Percentiles rank a stretch among this genome's conserved stretches.
phyloP scores from a whole-genome alignment of 1,140 invertebrate genomes.

The Papilio polytes region DNA sequence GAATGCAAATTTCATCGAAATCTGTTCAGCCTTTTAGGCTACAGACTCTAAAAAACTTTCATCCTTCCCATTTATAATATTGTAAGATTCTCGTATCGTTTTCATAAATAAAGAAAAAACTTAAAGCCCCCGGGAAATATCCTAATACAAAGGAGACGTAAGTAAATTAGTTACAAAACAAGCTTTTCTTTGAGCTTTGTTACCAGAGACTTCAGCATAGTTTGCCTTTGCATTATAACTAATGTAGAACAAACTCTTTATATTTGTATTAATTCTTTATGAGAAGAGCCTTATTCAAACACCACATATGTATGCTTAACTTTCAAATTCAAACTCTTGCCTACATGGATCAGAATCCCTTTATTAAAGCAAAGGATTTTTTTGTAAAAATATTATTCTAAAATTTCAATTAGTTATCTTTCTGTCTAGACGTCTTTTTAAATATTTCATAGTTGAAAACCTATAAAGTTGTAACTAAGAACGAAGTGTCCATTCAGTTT shows the following conservation, averaged over 20 bases:
- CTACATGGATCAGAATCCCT: background rate
- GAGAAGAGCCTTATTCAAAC: background rate
- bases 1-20: too few species aligned
- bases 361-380: background rate
- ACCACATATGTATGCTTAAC: background rate
- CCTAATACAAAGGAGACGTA: background rate
- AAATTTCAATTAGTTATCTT: background rate
- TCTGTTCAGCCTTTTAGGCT: too few species aligned
- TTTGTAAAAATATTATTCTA: background rate
- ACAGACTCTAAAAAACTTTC: too few species aligned
- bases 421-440: background rate
- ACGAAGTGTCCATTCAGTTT: background rate
- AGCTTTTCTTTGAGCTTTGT: background rate
- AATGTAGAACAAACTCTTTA: background rate
- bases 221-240: background rate
- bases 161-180: background rate
- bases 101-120: background rate
- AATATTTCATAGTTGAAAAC: background rate
- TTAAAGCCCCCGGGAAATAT: background rate
- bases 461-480: slow-evolving; percentile 6
- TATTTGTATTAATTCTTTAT: background rate
- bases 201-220: background rate
- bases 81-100: background rate
- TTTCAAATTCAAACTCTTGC: background rate
- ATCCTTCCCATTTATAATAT: too few species aligned